phyloP scores from a whole-genome alignment of 1,140 invertebrate species.

The Holcopasites calliopsidis region DNA sequence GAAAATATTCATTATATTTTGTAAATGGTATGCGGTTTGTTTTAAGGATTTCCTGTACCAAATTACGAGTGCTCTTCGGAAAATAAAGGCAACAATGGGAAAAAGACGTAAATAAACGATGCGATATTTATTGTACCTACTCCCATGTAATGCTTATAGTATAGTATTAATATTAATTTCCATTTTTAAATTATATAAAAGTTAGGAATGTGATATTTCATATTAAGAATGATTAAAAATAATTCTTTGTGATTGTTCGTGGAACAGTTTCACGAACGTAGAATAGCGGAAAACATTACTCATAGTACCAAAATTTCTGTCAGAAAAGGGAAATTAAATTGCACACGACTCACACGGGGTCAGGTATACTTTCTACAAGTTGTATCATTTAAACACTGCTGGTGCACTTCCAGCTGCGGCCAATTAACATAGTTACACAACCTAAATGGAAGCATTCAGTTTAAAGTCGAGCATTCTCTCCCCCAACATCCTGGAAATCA shows the following conservation, averaged over 20 bases:
- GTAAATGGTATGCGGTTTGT: not conserved
- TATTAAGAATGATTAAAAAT: too few relatives aligned
- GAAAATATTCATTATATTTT: not conserved
- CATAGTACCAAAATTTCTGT: not conserved
- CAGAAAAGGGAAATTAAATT: not conserved
- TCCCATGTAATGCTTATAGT: too few relatives aligned
- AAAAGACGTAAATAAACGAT: not conserved
- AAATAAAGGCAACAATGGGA: not conserved
- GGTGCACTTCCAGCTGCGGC: constrained; percentile 9
- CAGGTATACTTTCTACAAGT: too few relatives aligned
- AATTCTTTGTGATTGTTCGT: not conserved
- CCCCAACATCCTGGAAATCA: constrained; percentile 28
- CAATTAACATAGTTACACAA: constrained; percentile 20
- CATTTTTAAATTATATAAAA: too few relatives aligned
- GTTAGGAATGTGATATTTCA: too few relatives aligned
- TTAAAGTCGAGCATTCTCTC: not conserved
- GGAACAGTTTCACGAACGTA: not conserved
- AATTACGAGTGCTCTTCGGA: not conserved
- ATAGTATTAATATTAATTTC: too few relatives aligned
- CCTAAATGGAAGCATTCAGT: constrained; percentile 28
- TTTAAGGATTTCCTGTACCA: not conserved
- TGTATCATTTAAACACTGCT: not conserved
- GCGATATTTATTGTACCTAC: too few relatives aligned
- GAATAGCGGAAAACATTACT: not conserved
- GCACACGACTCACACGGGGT: not conserved